Evolutionary conservation across 2,888 invertebrate species (phyloP), one percentile per base, ranked within the genome.

Genomic region (Lasioglossum morio): DNA sequence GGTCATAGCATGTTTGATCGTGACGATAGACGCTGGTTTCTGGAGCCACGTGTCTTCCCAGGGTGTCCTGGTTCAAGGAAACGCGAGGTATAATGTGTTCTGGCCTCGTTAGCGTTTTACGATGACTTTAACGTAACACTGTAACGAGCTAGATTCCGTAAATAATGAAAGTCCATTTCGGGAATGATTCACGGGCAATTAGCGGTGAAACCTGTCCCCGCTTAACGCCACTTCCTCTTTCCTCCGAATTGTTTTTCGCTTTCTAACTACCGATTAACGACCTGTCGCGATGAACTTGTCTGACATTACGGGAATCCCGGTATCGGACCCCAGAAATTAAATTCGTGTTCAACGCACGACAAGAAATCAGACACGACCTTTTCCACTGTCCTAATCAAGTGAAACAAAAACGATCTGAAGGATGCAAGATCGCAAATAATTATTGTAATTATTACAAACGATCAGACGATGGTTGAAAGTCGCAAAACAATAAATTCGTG

Each of bases 161-260:
- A 40, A 75, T 63, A 75, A 76, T 75, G 72, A 79, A 79, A 82
- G 77, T 78, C n/a, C n/a, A 72, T 70, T 78, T 57, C 34, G 57
- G 72, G 66, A 46, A 19, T 40, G 75, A 73, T 78, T 84, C 73
- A 82, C 82, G 75, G 77, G 30, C 73, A 78, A 82, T 84, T 84
- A 60, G 30, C 53, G 69, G 82, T 69, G 77, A 74, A 82, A 77
- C 30, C 74, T 48, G 23, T 60, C 34, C 30, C 27, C 46, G 7
- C 27, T 60, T 60, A 60, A 7, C 46, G 16, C 19, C 43, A 69
- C 53, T 70, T 82, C 81, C 81, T 73, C 48, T 37, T 43, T 40
- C 19, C 23, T 27, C 30, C 8, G 69, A 81, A 84, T 57, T 53
- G 60, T 77, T 84, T 69, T 46, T 72, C 76, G 77, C 84, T 84